Percentiles rank a stretch among this genome's conserved stretches.
Conservation (phyloP, 2,888 invertebrate genomes). For the Drosophila stalkeri region DNA sequence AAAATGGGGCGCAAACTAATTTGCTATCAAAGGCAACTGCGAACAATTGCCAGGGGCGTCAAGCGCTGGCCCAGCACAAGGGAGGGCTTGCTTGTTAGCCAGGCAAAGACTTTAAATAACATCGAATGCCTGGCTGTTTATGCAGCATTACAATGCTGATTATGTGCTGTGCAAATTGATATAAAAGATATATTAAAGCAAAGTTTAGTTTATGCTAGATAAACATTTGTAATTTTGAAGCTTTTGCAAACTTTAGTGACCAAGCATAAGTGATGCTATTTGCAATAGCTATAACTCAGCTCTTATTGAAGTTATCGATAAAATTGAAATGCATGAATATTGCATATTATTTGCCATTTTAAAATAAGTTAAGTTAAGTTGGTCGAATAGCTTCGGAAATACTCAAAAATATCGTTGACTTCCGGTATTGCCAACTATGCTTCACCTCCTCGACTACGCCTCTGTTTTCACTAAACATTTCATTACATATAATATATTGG, state of each 20-base stretch:
- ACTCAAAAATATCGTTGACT: no score
- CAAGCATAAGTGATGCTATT: background rate
- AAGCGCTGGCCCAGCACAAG: background rate
- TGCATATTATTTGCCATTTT: background rate
- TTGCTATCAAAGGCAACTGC: constrained; percentile 37
- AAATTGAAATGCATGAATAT: background rate
- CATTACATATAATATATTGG: constrained; percentile 24
- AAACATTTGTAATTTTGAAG: background rate
- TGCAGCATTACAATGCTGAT: background rate
- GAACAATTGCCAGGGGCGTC: constrained; percentile 30
- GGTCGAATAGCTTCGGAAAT: no score
- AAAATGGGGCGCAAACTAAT: constrained; percentile 65
- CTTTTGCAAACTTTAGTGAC: background rate
- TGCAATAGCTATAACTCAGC: background rate
- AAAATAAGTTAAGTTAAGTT: no score
- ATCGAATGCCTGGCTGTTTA: background rate
- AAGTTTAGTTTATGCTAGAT: background rate
- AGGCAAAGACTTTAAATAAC: no score
- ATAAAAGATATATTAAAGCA: background rate
- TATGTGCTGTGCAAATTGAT: background rate
- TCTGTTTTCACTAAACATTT: constrained; percentile 8
- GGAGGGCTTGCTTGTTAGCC: background rate
- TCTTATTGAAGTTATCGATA: background rate
- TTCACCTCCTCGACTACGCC: background rate
- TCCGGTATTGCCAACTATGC: background rate